Conservation (phyloP, 2,113 vertebrate species). For the Osmerus eperlanus region DNA sequence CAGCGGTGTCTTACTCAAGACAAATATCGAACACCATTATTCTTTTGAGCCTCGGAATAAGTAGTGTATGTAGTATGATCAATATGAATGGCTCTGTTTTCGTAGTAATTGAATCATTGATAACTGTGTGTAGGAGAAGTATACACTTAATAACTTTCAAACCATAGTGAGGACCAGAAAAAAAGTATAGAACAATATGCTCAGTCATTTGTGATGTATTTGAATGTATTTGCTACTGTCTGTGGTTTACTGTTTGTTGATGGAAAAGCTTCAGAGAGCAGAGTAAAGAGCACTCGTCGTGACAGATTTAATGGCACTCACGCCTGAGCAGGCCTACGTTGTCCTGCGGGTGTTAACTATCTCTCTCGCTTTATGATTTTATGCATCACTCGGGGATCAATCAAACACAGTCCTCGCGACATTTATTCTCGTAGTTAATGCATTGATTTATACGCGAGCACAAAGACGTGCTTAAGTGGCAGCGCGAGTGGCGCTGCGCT, state of each 20-base stretch:
- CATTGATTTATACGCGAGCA: conserved; percentile 44
- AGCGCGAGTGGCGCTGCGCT: conserved; percentile 48
- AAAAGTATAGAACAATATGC: too few species aligned
- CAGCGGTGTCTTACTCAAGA: conserved; percentile 41
- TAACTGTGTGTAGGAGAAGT: background rate
- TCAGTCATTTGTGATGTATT: background rate
- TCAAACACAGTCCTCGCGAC: conserved; percentile 25
- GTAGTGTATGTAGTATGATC: background rate
- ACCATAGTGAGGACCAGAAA: background rate
- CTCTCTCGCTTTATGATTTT: conserved; percentile 31
- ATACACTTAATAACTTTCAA: background rate
- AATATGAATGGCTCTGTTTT: background rate
- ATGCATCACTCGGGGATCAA: conserved; percentile 44
- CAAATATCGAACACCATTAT: background rate
- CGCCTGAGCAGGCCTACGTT: conserved; percentile 17
- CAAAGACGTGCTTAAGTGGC: conserved; percentile 56
- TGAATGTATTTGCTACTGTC: background rate
- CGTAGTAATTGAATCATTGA: too few species aligned
- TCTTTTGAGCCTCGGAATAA: background rate
- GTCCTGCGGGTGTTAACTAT: conserved; percentile 42
- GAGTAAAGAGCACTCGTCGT: background rate
- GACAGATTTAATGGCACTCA: conserved; percentile 19
- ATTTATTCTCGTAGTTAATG: conserved; percentile 48
- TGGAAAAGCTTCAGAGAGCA: background rate
- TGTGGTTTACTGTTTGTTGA: background rate